These are phyloP conservation scores for Conus betulinus DNA, from an alignment of 1,140 invertebrate species.

Conservation along the genomic window DNA sequence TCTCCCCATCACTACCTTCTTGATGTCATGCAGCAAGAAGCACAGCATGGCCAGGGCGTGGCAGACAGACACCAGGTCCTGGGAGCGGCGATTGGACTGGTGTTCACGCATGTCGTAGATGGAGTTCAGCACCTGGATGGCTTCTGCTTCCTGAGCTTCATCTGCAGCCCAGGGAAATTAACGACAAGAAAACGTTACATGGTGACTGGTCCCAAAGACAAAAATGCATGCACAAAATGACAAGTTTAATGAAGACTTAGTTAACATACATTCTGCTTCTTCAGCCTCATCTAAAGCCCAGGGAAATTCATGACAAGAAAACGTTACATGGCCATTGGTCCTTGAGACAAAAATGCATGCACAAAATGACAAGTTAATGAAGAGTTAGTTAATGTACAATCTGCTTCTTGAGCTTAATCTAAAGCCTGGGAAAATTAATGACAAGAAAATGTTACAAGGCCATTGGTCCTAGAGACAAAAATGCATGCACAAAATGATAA, in stretches of 20 bases:
- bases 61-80: slow-evolving; percentile 65
- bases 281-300: slow-evolving; percentile 71
- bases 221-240: too few relatives aligned
- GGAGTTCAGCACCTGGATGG: slow-evolving; percentile 72
- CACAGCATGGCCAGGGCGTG: slow-evolving; percentile 73
- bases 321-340: neutral
- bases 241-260: too few relatives aligned
- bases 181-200: neutral
- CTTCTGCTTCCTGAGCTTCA: slow-evolving; percentile 75
- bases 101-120: slow-evolving; percentile 73
- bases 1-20: slow-evolving; percentile 55
- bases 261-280: slow-evolving; percentile 64
- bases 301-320: neutral
- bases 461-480: too few relatives aligned
- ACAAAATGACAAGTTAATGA: too few relatives aligned
- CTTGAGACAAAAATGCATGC: too few relatives aligned
- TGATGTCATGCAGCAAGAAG: slow-evolving; percentile 68
- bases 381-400: slow-evolving; percentile 32
- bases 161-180: slow-evolving; percentile 54
- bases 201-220: too few relatives aligned
- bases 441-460: neutral
- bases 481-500: too few relatives aligned
- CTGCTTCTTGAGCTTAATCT: slow-evolving; percentile 75
- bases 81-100: slow-evolving; percentile 58
- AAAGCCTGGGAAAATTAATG: neutral